A percentile compares a stretch with the other conserved stretches of the same genome.
Evolutionary conservation across 2,797 vertebrate genomes (phyloP).

Genomic region (Helicolenus hilgendorfi): DNA sequence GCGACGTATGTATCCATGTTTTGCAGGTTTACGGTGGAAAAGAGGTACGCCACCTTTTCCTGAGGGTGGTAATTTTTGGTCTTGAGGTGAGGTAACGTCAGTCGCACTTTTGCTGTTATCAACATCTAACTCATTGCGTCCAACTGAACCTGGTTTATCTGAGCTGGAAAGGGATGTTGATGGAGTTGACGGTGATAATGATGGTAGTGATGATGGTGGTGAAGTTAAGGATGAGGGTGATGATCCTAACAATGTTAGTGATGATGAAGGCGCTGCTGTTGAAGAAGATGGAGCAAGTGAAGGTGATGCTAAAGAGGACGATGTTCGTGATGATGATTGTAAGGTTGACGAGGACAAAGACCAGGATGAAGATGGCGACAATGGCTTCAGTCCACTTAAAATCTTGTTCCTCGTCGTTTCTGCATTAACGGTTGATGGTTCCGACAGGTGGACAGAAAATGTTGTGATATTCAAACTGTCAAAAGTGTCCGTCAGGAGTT

Average conservation of each 20-base stretch:
- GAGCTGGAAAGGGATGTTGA: constrained; percentile 15
- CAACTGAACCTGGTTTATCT: constrained; percentile 18
- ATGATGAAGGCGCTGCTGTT: neutral
- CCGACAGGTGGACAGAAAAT: constrained; percentile 70
- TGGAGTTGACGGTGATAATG: neutral
- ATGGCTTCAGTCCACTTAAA: constrained; percentile 34
- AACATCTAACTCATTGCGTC: neutral
- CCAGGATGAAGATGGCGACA: neutral
- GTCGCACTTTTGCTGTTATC: neutral
- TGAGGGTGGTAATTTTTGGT: neutral
- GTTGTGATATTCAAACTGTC: constrained; percentile 58
- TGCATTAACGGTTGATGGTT: constrained; percentile 22
- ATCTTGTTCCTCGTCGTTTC: constrained; percentile 40
- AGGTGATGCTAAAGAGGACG: neutral
- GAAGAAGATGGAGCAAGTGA: neutral
- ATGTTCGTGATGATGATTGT: neutral
- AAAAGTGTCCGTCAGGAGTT: constrained; percentile 66
- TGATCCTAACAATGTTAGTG: neutral
- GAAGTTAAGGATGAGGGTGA: neutral
- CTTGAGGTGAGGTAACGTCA: neutral
- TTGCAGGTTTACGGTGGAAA: constrained; percentile 19
- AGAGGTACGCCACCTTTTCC: neutral
- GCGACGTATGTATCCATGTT: constrained; percentile 13
- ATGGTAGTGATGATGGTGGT: neutral
- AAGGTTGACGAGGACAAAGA: neutral